Evolutionary conservation across 2,797 vertebrate species (phyloP), one percentile per base, ranked within the genome.

Genomic region (Hemibagrus guttatus): DNA sequence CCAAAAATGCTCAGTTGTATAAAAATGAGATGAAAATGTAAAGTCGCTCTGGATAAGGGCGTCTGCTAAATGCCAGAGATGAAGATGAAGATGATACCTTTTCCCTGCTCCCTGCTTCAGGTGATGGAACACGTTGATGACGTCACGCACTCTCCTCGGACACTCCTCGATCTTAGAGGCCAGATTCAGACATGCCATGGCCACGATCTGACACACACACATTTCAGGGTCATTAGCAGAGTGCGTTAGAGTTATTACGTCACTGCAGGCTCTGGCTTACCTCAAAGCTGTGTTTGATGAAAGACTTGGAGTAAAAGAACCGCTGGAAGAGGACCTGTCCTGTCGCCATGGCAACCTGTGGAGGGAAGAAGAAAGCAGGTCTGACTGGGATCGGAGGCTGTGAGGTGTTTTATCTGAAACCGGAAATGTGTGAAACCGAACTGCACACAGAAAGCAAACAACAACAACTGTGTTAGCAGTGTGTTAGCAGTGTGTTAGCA

Each of bases 151-250:
- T 49, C 96, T 94, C 56, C 96, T 93, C 26, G 96, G 96, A 0
- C 95, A 95, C 93, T 97, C 96, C 91, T 97, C 96, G 0, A 97
- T 97, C 93, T 97, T 97, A 69, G 96, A 97, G 0, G 96, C 96
- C 84, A 97, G 95, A 93, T 97, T 97, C 91, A 97, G 95, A 92
- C 96, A 97, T 82, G 96, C 95, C 96, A 97, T 97, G 23, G 96
- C 96, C 93, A 97, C 96, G 91, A 97, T 96, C 96, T 97, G 95
- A 87, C 94, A 85, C 93, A 95, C 80, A 97, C 56, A 61, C 54
- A 28, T 1, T 28, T 59, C 35, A 42, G 23, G 6, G 5, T 46
- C 35, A 28, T 8, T 26, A n/a, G 6, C 3, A 19, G 23, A 46
- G 23, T 46, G 35, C 26, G 26, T n/a, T 42, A n/a, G 49, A 16